Base-by-base conservation (phyloP, 1,140 invertebrate genomes). In the Asbolus verrucosus region DNA sequence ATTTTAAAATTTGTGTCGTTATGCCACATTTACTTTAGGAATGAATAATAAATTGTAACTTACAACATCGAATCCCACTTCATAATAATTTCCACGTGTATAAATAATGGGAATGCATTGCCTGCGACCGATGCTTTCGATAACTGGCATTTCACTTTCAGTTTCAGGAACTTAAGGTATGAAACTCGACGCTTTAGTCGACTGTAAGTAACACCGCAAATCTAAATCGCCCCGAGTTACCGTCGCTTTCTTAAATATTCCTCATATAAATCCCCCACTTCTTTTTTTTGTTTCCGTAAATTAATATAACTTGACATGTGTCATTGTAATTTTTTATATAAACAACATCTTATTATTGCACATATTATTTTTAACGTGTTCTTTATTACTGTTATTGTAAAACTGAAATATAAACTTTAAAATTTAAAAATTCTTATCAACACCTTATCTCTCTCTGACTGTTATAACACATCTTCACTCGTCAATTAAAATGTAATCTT, bases 21-120 rank as follows among this genome's bases (percentile, higher is more conserved):
- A n/a, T n/a, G n/a, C n/a, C n/a, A n/a, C n/a, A n/a, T n/a, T n/a
- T n/a, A n/a, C n/a, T n/a, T n/a, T n/a, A n/a, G 13, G 33, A 41
- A 24, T 54, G 60, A 81, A 62, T 83, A 83, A 74, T 65, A 50
- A 14, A 54, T n/a, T n/a, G 67, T 39, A 76, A 82, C 87, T 90
- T 85, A 95, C 93, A 78, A 94, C 88, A 84, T 94, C 92, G 77
- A 87, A 94, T 70, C 93, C 93, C 31, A 94, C 89, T 80, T 94
- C 91, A 79, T 94, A 94, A 78, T 94, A 89, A 0, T 89, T 92
- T 63, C 93, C 93, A 72, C 85, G 83, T 0, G 89, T 87, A 77
- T 93, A 89, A 60, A 94, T 83, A 15, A 94, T 87, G 0, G 93
- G 92, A 33, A 95, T 88, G 2, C 85, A 87, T 54, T 88, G 86